Evolutionary conservation across 2,113 vertebrate genomes (phyloP), one percentile per base, ranked within the genome.

Genomic region (Sisor rabdophorus): DNA sequence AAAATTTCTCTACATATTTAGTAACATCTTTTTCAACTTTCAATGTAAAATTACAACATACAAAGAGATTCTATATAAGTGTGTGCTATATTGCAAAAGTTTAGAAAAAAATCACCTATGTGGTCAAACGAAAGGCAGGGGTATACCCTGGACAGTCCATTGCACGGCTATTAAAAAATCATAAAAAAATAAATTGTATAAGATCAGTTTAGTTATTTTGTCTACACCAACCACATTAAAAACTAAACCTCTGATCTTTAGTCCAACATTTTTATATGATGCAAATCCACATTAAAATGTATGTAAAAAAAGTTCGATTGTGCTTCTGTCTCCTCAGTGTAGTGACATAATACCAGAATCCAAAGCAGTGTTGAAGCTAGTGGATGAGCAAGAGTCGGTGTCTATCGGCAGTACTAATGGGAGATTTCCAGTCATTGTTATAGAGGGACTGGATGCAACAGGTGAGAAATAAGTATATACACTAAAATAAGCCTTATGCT

Each of bases 381-480:
- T 94, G 53, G 89, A 92, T 71, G 90, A 92, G 71, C 83, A 86
- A 58, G 87, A 89, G 65, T 82, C 83, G 0, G 64, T 86, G 69
- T 73, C 84, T 28, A 79, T 83, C 71, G 93, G 90, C 54, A 91
- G 93, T 59, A 5, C 64, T 30, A 75, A 65, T n/a, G 4, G 32
- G n/a, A 44, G n/a, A 20, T 94, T 92, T 85, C 96, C 94, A 0
- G 88, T 97, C 47, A 89, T 97, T 71, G 94, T 92, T 79, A 89
- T 96, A n/a, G 96, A 99, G 71, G 97, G 96, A 13, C 88, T 98
- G 86, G 96, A 98, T 85, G 95, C 95, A 85, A 98, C 97, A 71
- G 97, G 97, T 98, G 83, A 88, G 84, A 85, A 63, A 19, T 30
- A 73, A 28, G 24, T 22, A 22, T 11, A 8, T 53, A 16, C 2